Percentiles rank a stretch among this genome's conserved stretches.
Evolutionary conservation across 2,113 vertebrate species (phyloP).

Genomic region (Carassius auratus): DNA sequence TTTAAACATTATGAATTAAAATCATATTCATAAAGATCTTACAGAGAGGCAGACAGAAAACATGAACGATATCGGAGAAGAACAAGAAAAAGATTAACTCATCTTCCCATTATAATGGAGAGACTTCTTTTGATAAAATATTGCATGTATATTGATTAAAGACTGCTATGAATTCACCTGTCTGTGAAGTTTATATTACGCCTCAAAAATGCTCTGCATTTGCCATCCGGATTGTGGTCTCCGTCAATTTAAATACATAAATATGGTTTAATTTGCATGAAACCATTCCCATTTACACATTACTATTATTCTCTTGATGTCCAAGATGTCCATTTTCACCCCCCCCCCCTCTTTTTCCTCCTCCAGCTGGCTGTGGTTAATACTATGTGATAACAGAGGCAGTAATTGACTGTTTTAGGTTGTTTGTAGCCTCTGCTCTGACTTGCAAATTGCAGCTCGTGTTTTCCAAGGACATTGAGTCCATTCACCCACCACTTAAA

Average conservation of each 20-base stretch:
- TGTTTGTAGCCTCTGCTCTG: constrained; percentile 55
- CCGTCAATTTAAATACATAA: constrained; percentile 3
- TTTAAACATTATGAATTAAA: not conserved
- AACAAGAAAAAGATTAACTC: no score
- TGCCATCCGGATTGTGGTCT: not conserved
- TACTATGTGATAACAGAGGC: constrained; percentile 61
- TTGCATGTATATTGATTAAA: no score
- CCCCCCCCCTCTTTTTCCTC: not conserved
- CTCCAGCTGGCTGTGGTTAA: constrained; percentile 55
- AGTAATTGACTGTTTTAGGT: constrained; percentile 66
- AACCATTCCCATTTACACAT: not conserved
- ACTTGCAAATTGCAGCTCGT: constrained; percentile 53
- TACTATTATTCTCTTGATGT: constrained; percentile 8
- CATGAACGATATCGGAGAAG: no score
- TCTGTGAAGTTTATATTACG: not conserved
- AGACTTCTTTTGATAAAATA: no score
- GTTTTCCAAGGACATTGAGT: constrained; percentile 58
- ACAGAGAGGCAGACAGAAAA: not conserved
- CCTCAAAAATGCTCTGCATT: no score
- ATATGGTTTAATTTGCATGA: not conserved
- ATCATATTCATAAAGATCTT: not conserved
- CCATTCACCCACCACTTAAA: constrained; percentile 53
- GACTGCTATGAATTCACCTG: not conserved
- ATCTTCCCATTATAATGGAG: no score
- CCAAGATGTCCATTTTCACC: constrained; percentile 23